Evolutionary conservation across 2,113 vertebrate genomes (phyloP).

Genomic region (Monarcha castaneiventris): DNA sequence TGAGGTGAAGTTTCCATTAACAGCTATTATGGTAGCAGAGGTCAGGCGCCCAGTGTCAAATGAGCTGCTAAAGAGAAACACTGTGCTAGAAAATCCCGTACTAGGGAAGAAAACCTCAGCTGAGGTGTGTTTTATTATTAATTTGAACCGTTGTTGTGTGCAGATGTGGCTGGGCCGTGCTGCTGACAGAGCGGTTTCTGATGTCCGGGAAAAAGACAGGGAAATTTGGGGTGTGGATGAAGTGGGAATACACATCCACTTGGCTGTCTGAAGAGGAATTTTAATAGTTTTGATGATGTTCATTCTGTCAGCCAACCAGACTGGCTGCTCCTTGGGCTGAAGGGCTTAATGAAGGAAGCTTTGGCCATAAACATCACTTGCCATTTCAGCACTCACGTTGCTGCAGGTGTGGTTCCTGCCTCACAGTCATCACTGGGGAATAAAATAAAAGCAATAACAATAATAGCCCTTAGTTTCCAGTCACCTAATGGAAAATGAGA

Average conservation of each 20-base stretch:
- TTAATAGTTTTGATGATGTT: not conserved
- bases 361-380: not conserved
- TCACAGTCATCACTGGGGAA: not conserved
- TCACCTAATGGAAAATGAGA: not conserved
- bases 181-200: conserved; percentile 10
- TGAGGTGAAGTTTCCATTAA: conserved; percentile 92
- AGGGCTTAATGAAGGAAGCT: not conserved
- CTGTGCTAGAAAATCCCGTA: conserved; percentile 29
- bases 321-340: not conserved
- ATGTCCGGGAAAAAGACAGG: not conserved
- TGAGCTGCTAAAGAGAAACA: conserved; percentile 69
- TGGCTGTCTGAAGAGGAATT: not conserved
- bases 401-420: not conserved
- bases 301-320: not conserved
- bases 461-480: not conserved
- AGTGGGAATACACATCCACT: not conserved
- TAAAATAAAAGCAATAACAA: not conserved
- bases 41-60: conserved; percentile 74
- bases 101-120: not conserved
- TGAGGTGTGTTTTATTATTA: conserved; percentile 35
- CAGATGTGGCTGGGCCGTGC: not conserved
- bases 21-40: conserved; percentile 76
- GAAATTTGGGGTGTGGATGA: not conserved
- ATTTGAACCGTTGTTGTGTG: not conserved
- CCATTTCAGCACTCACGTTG: not conserved